Evolutionary conservation across 2,888 invertebrate genomes (phyloP).

Genomic region (Phaedon cochleariae): DNA sequence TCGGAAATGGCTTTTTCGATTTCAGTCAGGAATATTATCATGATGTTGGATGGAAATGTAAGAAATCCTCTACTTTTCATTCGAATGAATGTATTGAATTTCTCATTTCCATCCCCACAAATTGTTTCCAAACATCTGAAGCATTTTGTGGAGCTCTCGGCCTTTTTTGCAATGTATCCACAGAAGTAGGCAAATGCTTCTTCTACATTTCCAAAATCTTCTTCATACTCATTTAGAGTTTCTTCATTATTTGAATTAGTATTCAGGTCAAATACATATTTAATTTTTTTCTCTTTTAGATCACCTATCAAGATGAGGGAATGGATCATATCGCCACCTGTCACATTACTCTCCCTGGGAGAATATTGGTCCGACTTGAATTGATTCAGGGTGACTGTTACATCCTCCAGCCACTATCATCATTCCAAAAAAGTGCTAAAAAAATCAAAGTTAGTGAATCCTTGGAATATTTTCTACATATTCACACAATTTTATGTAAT

Average conservation of each 20-base stretch:
- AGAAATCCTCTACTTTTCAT: neutral
- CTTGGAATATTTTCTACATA: neutral
- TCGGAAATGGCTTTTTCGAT: no score
- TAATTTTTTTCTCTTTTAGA: neutral
- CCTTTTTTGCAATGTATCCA: constrained; percentile 3
- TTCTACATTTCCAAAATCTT: no score
- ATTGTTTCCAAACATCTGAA: neutral
- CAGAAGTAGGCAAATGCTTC: no score
- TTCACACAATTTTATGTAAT: neutral
- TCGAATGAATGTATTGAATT: neutral
- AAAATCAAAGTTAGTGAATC: neutral
- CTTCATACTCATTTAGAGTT: no score
- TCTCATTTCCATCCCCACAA: neutral
- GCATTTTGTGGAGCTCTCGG: neutral
- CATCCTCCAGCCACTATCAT: no score
- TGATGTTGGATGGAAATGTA: neutral
- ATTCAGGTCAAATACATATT: neutral
- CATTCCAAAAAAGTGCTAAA: neutral
- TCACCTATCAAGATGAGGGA: neutral
- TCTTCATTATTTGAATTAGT: neutral
- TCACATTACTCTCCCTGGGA: neutral
- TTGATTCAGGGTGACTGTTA: no score
- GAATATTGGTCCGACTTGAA: no score
- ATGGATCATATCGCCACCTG: neutral
- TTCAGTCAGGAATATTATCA: neutral